These are phyloP conservation scores for Rhamnusium bicolor DNA, from an alignment of 2,888 invertebrate genomes.

Conservation along the genomic window DNA sequence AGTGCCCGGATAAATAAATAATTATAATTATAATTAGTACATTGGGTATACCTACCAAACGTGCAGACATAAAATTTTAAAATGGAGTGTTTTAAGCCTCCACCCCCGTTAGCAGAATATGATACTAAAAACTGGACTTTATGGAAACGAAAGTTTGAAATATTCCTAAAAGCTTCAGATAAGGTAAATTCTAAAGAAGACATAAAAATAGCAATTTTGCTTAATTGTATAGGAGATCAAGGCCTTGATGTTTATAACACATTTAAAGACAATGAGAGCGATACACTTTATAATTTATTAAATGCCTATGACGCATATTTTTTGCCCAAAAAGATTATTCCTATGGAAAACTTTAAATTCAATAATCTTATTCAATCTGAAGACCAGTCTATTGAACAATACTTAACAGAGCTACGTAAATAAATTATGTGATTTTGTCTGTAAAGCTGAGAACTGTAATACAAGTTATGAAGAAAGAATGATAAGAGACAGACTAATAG, in stretches of 20 bases:
- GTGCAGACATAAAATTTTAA: too few species aligned
- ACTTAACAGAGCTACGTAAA: neutral
- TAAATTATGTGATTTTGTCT: neutral
- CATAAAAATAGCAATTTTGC: conserved; percentile 27
- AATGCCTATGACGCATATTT: conserved; percentile 5
- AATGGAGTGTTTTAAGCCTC: too few species aligned
- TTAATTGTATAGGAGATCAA: conserved; percentile 21
- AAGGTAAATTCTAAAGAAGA: too few species aligned
- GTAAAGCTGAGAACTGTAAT: neutral
- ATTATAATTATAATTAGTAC: too few species aligned
- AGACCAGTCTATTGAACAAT: neutral
- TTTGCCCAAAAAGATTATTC: neutral
- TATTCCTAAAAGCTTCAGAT: too few species aligned
- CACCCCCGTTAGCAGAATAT: too few species aligned
- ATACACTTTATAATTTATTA: neutral
- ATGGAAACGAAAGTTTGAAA: too few species aligned
- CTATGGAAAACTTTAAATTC: conserved; percentile 19
- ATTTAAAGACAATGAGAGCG: neutral
- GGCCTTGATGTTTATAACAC: conserved; percentile 29
- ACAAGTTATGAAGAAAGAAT: neutral
- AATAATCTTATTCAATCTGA: neutral
- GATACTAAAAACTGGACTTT: neutral
- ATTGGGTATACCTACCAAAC: too few species aligned
- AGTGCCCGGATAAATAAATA: too few species aligned
- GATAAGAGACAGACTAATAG: neutral